Conservation (phyloP, 2,888 invertebrate species). For the Drosophila paranaensis region DNA sequence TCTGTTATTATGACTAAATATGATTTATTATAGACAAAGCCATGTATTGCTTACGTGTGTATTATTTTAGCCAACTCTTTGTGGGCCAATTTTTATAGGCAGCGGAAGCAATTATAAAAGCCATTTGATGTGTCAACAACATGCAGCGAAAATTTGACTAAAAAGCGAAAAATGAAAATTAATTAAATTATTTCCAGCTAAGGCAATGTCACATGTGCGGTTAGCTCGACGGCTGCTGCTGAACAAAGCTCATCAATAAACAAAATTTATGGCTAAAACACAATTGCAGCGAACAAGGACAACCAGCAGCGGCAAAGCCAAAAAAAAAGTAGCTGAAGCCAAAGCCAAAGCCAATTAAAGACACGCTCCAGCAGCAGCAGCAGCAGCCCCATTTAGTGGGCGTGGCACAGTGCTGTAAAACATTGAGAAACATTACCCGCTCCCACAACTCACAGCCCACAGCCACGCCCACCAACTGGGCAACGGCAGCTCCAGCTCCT, state of each 20-base stretch:
- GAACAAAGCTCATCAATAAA: slow-evolving; percentile 66
- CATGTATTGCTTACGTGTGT: neutral
- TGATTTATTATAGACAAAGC: neutral
- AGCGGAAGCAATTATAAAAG: slow-evolving; percentile 55
- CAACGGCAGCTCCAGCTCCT: slow-evolving; percentile 3
- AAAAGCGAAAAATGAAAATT: slow-evolving; percentile 54
- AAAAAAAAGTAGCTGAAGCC: slow-evolving; percentile 31
- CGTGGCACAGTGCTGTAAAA: slow-evolving; percentile 38
- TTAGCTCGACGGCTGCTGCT: slow-evolving; percentile 17
- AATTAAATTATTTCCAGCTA: slow-evolving; percentile 66
- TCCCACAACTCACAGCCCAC: neutral
- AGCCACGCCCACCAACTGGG: slow-evolving; percentile 2
- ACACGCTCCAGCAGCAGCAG: slow-evolving; percentile 34
- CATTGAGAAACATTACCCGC: slow-evolving; percentile 30
- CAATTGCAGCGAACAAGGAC: slow-evolving; percentile 48
- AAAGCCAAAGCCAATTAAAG: slow-evolving; percentile 67
- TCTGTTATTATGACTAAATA: neutral
- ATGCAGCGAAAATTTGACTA: slow-evolving; percentile 36
- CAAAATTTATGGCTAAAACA: slow-evolving; percentile 66
- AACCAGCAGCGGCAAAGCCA: slow-evolving; percentile 10
- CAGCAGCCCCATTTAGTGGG: slow-evolving; percentile 27
- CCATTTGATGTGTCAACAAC: slow-evolving; percentile 58
- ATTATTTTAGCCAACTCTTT: neutral
- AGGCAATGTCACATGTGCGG: slow-evolving; percentile 52
- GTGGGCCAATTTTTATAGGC: neutral